Evolutionary conservation across 2,113 vertebrate genomes (phyloP), one percentile per base, ranked within the genome.

Genomic region (Bos javanicus): DNA sequence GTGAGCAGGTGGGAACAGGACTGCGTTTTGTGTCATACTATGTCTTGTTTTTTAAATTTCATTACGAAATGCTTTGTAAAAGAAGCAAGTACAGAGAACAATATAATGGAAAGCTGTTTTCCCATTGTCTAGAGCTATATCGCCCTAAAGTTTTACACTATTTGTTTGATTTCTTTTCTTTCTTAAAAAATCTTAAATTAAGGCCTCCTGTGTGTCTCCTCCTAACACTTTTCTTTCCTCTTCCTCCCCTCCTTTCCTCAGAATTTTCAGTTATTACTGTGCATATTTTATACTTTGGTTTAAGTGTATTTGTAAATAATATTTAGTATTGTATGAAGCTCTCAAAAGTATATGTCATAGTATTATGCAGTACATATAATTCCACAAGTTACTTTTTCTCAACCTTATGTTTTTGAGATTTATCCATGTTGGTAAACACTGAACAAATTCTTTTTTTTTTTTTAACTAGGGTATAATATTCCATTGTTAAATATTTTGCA

Each of bases 1-100:
- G 17, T 90, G n/a, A 48, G 12, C 84, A 39, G n/a, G 19, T 85
- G 46, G 82, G 17, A 28, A 46, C 2, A 17, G 33, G 23, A n/a
- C 25, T 88, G 7, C 54, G n/a, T 57, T 19, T 76, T 50, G 59
- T 88, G 39, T 93, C n/a, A 39, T 36, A 17, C 9, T 7, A 0
- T 60, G 60, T 97, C 56, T 94, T 64, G 33, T 87, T 74, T 74
- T 93, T 43, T 85, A 59, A 36, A 36, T 91, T 93, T 85, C 39
- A 84, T 88, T 94, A 48, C 86, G 76, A 94, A 97, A 46, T 85
- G 2, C 48, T 96, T 96, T 1, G 21, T 95, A 50, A 91, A 91
- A 85, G 48, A 52, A 17, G 57, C 50, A 96, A 36, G 57, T 78
- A 54, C 30, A 56, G 57, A 85, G 54, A 86, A 26, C n/a, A 59